Percentiles rank a stretch among this genome's conserved stretches.
Conservation (phyloP, 1,140 invertebrate genomes). For the Phocides pigmalion region DNA sequence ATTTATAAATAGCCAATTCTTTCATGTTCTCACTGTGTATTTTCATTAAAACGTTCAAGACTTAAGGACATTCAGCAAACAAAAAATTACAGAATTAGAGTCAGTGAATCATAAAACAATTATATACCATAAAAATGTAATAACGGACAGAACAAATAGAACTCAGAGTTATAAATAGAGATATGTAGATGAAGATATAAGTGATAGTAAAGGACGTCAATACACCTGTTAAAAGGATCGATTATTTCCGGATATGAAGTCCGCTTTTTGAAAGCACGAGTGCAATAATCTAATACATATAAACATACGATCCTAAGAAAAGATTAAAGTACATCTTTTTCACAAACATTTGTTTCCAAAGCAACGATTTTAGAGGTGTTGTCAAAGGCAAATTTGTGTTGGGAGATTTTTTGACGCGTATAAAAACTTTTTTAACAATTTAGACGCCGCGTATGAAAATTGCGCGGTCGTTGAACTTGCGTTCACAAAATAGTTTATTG, state of each 20-base stretch:
- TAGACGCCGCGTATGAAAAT: slow-evolving; percentile 57
- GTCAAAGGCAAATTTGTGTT: background rate
- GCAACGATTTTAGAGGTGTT: background rate
- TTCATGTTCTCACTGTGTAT: no score
- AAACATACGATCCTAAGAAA: slow-evolving; percentile 10
- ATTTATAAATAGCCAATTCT: no score
- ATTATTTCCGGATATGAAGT: slow-evolving; percentile 13
- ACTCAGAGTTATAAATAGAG: no score
- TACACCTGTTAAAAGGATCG: slow-evolving; percentile 1
- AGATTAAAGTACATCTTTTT: slow-evolving; percentile 9
- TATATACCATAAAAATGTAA: no score
- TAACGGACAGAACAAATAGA: no score
- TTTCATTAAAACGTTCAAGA: no score
- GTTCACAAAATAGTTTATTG: slow-evolving; percentile 62
- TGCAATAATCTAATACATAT: slow-evolving; percentile 18
- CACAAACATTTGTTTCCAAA: slow-evolving; percentile 2
- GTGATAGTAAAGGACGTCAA: slow-evolving; percentile 11
- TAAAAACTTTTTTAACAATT: slow-evolving; percentile 47
- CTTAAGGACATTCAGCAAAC: no score
- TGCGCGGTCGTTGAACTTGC: slow-evolving; percentile 58
- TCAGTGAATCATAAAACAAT: no score
- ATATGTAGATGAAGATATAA: no score
- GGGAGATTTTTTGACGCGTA: slow-evolving; percentile 8
- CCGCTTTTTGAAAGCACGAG: slow-evolving; percentile 1
- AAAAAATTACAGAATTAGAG: no score